These are phyloP conservation scores for Sporophila hypoxantha DNA, from an alignment of 2,113 vertebrate species.

Conservation along the genomic window DNA sequence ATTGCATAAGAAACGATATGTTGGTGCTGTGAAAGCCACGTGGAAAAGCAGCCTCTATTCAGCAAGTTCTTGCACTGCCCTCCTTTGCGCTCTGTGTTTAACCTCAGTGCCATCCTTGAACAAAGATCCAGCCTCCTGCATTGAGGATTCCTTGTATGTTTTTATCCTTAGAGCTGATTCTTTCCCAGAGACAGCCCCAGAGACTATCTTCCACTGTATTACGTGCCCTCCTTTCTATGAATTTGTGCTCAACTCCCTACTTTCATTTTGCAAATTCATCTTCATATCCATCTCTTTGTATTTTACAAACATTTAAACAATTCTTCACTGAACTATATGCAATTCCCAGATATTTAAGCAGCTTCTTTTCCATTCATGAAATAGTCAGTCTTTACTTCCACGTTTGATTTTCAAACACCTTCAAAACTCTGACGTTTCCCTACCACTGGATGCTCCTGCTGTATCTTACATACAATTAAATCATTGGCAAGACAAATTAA, in stretches of 20 bases:
- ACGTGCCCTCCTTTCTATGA: not conserved
- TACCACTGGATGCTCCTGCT: not conserved
- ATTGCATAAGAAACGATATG: not conserved
- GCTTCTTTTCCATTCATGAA: not conserved
- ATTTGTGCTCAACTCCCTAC: not conserved
- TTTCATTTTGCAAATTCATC: not conserved
- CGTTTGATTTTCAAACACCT: not conserved
- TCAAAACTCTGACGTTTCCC: not conserved
- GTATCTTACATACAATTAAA: not conserved
- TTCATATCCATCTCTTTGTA: not conserved
- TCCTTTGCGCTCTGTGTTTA: not conserved
- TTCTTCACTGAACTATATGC: not conserved
- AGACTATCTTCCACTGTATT: not conserved
- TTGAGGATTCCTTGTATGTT: not conserved
- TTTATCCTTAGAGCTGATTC: not conserved
- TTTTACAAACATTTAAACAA: not conserved
- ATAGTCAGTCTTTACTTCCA: not conserved
- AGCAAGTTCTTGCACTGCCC: not conserved
- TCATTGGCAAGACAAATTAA: fast-evolving
- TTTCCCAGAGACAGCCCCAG: not conserved
- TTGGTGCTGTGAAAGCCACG: not conserved
- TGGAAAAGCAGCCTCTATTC: not conserved
- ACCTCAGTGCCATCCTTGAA: not conserved
- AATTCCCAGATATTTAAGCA: not conserved
- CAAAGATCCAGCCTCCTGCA: not conserved